A percentile compares a stretch with the other conserved stretches of the same genome.
Conservation (phyloP, 2,113 vertebrate species). For the Tamias sibiricus region DNA sequence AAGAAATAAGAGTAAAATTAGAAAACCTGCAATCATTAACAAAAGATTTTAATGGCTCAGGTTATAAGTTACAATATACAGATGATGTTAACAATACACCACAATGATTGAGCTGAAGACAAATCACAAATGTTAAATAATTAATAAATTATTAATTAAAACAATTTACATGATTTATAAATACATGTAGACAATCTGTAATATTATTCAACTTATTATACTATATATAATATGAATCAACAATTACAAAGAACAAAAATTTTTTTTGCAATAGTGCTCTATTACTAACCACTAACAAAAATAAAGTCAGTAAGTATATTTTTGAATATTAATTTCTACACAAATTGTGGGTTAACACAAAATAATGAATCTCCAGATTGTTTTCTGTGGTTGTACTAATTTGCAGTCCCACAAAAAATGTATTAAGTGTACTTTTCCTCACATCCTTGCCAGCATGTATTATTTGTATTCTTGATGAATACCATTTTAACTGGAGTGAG, state of each 20-base stretch:
- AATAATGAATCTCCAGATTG: not conserved
- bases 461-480: too few species aligned
- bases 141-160: too few species aligned
- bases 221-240: not conserved
- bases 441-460: too few species aligned
- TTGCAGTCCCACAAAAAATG: too few species aligned
- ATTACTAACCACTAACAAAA: not conserved
- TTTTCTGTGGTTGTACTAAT: too few species aligned
- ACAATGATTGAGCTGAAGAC: not conserved
- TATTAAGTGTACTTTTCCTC: too few species aligned
- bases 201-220: not conserved
- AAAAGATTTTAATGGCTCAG: not conserved
- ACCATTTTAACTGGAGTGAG: too few species aligned
- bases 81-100: not conserved
- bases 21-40: not conserved
- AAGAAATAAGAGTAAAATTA: not conserved
- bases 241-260: not conserved
- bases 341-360: not conserved
- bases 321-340: not conserved
- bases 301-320: not conserved
- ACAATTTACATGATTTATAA: too few species aligned
- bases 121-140: not conserved
- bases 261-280: not conserved
- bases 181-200: not conserved
- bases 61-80: not conserved